Evolutionary conservation across 2,888 invertebrate species (phyloP).

Genomic region (Caenorhabditis sp.): DNA sequence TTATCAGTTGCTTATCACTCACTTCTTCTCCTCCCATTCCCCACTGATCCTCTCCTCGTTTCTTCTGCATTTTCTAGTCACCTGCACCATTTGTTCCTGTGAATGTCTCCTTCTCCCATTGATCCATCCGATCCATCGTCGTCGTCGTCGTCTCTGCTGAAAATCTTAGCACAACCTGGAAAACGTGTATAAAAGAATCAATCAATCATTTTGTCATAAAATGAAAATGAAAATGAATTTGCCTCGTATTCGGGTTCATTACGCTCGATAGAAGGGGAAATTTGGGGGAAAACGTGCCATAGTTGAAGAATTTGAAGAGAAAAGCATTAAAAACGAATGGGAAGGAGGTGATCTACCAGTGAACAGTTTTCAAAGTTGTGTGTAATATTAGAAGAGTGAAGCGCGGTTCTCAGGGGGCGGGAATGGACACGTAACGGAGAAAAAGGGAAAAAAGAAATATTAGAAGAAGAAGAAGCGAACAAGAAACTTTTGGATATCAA

Average conservation of each 20-base stretch:
- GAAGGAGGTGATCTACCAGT: conserved; percentile 34
- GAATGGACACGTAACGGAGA: conserved; percentile 52
- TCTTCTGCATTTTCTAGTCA: conserved; percentile 57
- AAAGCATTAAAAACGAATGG: not conserved
- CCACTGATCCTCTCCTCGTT: conserved; percentile 31
- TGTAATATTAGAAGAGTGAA: conserved; percentile 3
- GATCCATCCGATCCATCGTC: too few species aligned
- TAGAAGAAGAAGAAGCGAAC: conserved; percentile 2
- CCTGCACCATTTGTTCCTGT: conserved; percentile 31
- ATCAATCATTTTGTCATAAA: conserved; percentile 7
- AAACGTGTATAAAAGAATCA: conserved; percentile 38
- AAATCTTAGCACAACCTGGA: too few species aligned
- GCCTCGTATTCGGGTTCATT: conserved; percentile 25
- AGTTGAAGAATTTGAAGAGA: too few species aligned
- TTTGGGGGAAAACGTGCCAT: conserved; percentile 32
- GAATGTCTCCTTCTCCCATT: conserved; percentile 15
- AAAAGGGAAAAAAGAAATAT: conserved; percentile 15
- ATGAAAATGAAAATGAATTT: not conserved
- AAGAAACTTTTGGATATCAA: too few species aligned
- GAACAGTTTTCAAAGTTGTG: conserved; percentile 5
- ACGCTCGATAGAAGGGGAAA: conserved; percentile 21
- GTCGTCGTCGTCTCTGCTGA: too few species aligned
- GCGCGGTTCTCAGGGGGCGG: too few species aligned
- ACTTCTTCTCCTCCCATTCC: not conserved
- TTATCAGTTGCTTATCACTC: not conserved